A percentile compares a stretch with the other conserved stretches of the same genome.
phyloP scores from a whole-genome alignment of 2,797 vertebrate species.

The Notolepis coatsorum region DNA sequence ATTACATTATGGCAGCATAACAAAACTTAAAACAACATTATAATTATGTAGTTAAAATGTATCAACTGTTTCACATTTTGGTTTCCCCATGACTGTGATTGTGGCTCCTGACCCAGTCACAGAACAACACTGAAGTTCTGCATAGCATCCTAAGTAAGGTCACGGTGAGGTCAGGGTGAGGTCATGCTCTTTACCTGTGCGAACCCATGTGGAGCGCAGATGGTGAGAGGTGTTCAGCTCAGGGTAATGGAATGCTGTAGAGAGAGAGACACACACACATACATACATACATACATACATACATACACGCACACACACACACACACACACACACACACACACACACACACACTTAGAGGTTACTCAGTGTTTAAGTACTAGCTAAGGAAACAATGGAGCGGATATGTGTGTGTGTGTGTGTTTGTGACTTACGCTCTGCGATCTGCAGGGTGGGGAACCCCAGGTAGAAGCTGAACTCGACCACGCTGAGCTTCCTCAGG shows the following conservation, averaged over 20 bases:
- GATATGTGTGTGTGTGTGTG: background rate
- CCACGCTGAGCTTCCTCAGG: slow-evolving; percentile 89
- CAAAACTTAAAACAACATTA: too few relatives aligned
- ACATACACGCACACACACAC: background rate
- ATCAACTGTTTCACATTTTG: too few relatives aligned
- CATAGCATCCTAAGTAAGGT: background rate
- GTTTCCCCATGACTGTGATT: too few relatives aligned
- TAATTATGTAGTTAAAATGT: too few relatives aligned
- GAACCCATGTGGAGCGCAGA: slow-evolving; percentile 94
- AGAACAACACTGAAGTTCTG: background rate
- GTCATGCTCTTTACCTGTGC: slow-evolving; percentile 88
- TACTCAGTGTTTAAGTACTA: background rate
- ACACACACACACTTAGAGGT: background rate
- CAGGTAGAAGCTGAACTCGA: slow-evolving; percentile 98
- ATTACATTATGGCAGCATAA: too few relatives aligned
- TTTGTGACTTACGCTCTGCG: slow-evolving; percentile 89
- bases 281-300: background rate
- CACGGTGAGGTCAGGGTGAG: background rate
- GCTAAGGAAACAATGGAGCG: background rate
- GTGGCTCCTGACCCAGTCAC: background rate
- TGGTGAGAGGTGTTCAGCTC: slow-evolving; percentile 92
- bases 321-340: background rate
- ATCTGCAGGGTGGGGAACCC: slow-evolving; percentile 93
- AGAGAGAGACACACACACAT: slow-evolving; percentile 7
- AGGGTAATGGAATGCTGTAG: slow-evolving; percentile 88